A percentile compares a stretch with the other conserved stretches of the same genome.
phyloP scores from a whole-genome alignment of 2,113 vertebrate genomes.

The Notechis scutatus region DNA sequence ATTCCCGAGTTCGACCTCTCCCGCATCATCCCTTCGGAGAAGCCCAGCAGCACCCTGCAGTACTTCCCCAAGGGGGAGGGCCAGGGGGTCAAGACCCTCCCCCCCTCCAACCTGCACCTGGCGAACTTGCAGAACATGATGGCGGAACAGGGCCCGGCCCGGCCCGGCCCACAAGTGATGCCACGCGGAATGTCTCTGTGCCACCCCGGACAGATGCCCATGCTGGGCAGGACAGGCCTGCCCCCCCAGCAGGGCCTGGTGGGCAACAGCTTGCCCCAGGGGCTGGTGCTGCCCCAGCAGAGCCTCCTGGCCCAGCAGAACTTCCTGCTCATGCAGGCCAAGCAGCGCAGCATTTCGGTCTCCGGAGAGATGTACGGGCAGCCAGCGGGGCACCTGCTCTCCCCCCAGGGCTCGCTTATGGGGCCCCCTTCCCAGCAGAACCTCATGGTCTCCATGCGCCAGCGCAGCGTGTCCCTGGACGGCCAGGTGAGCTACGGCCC shows the following conservation, averaged over 20 bases:
- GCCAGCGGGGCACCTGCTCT: slow-evolving; percentile 80
- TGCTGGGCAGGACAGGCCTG: slow-evolving; percentile 92
- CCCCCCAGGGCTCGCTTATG: slow-evolving; percentile 90
- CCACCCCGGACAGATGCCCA: slow-evolving; percentile 85
- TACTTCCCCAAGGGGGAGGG: slow-evolving; percentile 94
- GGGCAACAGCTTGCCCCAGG: slow-evolving; percentile 83
- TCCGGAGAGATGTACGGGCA: slow-evolving; percentile 88
- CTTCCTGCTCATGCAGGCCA: slow-evolving; percentile 96
- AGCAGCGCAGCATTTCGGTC: slow-evolving; percentile 84
- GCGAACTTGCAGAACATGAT: slow-evolving; percentile 98
- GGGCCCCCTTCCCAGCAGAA: slow-evolving; percentile 85
- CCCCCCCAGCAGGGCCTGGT: slow-evolving; percentile 83
- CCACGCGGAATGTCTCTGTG: slow-evolving; percentile 81
- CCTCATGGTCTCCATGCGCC: slow-evolving; percentile 91
- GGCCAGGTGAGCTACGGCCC: slow-evolving; percentile 89
- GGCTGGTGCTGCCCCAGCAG: slow-evolving; percentile 83
- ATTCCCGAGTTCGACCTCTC: slow-evolving; percentile 97
- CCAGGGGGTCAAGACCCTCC: slow-evolving; percentile 73
- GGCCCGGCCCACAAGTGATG: slow-evolving; percentile 74
- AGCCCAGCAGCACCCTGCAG: slow-evolving; percentile 97
- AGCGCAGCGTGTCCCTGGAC: slow-evolving; percentile 91
- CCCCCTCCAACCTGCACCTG: slow-evolving; percentile 92
- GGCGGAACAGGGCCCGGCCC: slow-evolving; percentile 85
- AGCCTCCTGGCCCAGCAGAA: slow-evolving; percentile 91
- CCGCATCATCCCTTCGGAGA: slow-evolving; percentile 96